Conservation (phyloP, 1,140 invertebrate species). For the Drosophila sucinea region DNA sequence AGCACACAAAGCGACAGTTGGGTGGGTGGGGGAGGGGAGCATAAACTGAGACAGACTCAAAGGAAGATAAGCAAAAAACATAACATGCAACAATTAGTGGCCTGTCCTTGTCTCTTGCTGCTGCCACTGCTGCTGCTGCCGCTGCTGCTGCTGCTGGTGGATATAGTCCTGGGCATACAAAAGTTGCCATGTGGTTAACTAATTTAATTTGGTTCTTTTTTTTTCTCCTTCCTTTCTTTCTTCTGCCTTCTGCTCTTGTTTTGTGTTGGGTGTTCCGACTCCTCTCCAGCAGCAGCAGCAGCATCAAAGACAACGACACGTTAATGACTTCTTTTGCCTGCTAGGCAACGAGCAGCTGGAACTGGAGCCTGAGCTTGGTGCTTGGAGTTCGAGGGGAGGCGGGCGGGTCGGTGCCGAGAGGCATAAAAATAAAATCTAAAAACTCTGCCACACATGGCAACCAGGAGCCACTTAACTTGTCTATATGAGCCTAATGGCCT, state of each 20-base stretch:
- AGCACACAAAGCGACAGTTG: constrained; percentile 12
- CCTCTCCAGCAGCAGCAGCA: constrained; percentile 26
- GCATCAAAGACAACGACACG: constrained; percentile 81
- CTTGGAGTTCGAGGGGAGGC: not conserved
- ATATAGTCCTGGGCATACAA: constrained; percentile 49
- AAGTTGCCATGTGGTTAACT: constrained; percentile 82
- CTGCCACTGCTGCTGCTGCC: not conserved
- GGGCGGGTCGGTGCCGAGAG: constrained; percentile 22
- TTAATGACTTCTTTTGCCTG: constrained; percentile 81
- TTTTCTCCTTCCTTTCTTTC: constrained; percentile 25
- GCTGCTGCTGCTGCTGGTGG: constrained; percentile 24
- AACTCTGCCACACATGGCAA: constrained; percentile 60
- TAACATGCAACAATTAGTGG: constrained; percentile 82
- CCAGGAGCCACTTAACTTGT: constrained; percentile 81
- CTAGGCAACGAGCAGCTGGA: constrained; percentile 37
- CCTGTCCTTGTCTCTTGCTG: constrained; percentile 25
- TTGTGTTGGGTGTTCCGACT: constrained; percentile 2
- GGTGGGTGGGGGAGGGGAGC: constrained; percentile 1
- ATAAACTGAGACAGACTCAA: constrained; percentile 21
- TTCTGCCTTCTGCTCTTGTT: constrained; percentile 13
- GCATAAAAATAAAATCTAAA: constrained; percentile 78
- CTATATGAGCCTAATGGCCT: constrained; percentile 82
- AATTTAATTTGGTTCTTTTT: constrained; percentile 80
- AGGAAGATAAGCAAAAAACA: constrained; percentile 74
- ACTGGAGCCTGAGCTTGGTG: not conserved